phyloP scores from a whole-genome alignment of 2,888 invertebrate species.

The Stenichneumon culpator region DNA sequence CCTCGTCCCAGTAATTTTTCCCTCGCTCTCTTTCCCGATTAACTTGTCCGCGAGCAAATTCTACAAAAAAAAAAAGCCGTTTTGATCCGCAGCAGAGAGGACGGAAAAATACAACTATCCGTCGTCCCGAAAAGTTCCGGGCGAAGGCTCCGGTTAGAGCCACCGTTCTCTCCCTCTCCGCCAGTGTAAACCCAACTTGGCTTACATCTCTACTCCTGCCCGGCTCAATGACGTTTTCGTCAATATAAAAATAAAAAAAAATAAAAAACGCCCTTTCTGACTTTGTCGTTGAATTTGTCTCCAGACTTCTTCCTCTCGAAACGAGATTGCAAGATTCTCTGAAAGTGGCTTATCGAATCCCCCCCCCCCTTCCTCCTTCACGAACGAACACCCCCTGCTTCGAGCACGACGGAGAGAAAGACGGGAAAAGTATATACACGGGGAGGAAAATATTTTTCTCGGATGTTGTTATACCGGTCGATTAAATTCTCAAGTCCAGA shows the following conservation, averaged over 20 bases:
- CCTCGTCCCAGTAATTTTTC: slow-evolving; percentile 22
- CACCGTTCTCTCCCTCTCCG: not conserved
- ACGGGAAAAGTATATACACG: slow-evolving; percentile 10
- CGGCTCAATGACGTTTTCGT: slow-evolving; percentile 55
- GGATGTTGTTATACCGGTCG: not conserved
- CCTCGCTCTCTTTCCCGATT: slow-evolving; percentile 14
- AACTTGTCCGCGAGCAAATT: slow-evolving; percentile 10
- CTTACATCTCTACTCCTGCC: slow-evolving; percentile 10
- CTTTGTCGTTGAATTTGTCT: slow-evolving; percentile 27
- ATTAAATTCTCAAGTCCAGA: slow-evolving; percentile 1
- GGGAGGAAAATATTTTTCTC: not conserved
- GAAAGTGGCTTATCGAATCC: slow-evolving; percentile 52
- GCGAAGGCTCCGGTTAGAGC: not conserved
- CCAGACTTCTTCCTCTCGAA: not conserved
- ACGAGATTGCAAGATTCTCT: slow-evolving; percentile 43
- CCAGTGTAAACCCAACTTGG: not conserved
- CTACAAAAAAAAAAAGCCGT: slow-evolving; percentile 32
- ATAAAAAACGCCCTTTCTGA: slow-evolving; percentile 33
- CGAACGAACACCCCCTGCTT: not conserved
- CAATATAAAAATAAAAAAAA: not conserved
- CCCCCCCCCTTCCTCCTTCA: not conserved
- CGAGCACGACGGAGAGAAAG: slow-evolving; percentile 16
- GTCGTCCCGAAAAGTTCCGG: not conserved
- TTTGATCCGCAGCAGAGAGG: slow-evolving; percentile 19
- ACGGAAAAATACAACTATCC: slow-evolving; percentile 28